Base-by-base conservation (phyloP, 2,888 invertebrate genomes). In the Eulithis prunata region DNA sequence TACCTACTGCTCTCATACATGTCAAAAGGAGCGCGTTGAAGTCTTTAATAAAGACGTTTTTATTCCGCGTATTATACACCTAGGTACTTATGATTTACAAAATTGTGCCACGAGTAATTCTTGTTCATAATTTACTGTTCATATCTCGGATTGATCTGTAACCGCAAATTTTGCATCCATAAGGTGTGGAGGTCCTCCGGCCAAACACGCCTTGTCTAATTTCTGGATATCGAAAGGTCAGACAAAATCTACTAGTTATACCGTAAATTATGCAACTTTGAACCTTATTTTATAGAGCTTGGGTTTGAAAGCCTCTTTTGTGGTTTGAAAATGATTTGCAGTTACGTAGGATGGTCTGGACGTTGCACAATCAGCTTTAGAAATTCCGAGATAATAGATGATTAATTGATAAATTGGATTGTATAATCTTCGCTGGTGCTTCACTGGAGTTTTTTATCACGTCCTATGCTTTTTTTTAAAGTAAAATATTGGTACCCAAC, bases 141-240 rank as follows among this genome's bases (percentile, higher is more conserved):
- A 49, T 28, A 49, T 32, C 51, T 21, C 36, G 28, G 45, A 62
- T 49, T 41, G 36, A 43, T 55, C 6, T 41, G n/a, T 36, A 59
- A 52, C 32, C 32, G 45, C 52, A 53, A 28, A 53, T 41, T 46
- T 63, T 36, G 45, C 28, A 53, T 57, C 43, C 14, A n/a, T 12
- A 58, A 66, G 69, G 71, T 62, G 69, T 64, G 70, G 65, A 64
- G 59, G 55, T 59, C 59, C 60, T 60, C 62, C 55, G 65, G 66
- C 63, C 46, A 61, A 55, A 62, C 64, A 55, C 64, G 59, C 59
- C 55, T 57, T 82, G 73, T 75, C 76, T 75, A 83, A 85, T 77
- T 77, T 74, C 79, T 82, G 82, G 80, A 79, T 80, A 64, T 21
- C 49, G 45, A 64, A 70, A 82, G 81, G 83, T 81, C 76, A 82